Base-by-base conservation (phyloP, 2,888 invertebrate species). In the Xylophagus ater region DNA sequence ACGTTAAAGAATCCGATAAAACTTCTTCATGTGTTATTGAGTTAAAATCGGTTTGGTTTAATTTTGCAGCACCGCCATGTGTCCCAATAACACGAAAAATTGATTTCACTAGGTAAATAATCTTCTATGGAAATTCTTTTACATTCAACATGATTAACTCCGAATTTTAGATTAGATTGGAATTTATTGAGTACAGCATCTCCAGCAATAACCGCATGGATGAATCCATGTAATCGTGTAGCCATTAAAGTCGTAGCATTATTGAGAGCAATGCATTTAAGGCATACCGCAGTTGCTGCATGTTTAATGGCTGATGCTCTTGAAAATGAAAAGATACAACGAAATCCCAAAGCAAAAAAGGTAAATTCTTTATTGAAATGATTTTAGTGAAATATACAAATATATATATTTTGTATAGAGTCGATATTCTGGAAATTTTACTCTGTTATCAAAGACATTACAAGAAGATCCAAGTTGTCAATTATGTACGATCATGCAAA, bases 401-500 rank as follows among this genome's bases (percentile, higher is more conserved):
- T n/a, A n/a, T n/a, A n/a, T n/a, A n/a, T n/a, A n/a, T n/a, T n/a
- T n/a, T n/a, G n/a, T 54, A 2, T 65, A 90, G 87, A 89, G 88
- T 60, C 90, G 92, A 34, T 92, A 92, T 64, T 54, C 61, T 12
- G 81, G 81, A 28, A 85, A 87, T 47, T 74, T 88, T 54, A 89
- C 90, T 19, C 80, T 86, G 18, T 69, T 94, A 55, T 85, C 89
- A 1, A 83, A 82, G 66, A 90, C 92, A 17, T 67, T 96, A 17
- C 89, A 90, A 61, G 90, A 92, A 64, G 94, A 96, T 68, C 93
- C 94, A 1, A 92, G 93, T 34, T 86, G 93, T 59, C 93, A 94
- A 61, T 71, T 96, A 48, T 86, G 92, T 60, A 83, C 81, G 14
- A 88, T 92, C 49, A 71, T 96, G 56, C 78, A 88, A 56, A 80